Conservation (phyloP, 2,888 invertebrate species). For the Archips crataeganus region DNA sequence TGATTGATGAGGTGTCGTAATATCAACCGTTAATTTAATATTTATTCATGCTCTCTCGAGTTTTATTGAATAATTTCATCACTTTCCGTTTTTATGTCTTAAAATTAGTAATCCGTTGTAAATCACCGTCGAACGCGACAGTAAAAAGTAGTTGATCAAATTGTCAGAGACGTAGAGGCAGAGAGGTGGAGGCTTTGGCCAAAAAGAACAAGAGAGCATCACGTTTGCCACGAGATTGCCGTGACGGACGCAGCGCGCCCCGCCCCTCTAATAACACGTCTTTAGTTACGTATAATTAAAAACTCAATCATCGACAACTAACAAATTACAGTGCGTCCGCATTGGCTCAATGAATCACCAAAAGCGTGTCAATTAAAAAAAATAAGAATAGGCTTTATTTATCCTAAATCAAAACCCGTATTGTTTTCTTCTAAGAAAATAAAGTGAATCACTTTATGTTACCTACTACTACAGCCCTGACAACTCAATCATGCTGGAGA, state of each 20-base stretch:
- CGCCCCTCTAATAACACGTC: conserved; percentile 76
- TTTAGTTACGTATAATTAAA: conserved; percentile 83
- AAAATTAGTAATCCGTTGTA: conserved; percentile 56
- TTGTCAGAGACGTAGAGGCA: conserved; percentile 60
- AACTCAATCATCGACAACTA: conserved; percentile 81
- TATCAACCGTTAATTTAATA: conserved; percentile 72
- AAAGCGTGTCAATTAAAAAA: conserved; percentile 75
- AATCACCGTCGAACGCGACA: conserved; percentile 51
- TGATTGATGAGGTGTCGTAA: conserved; percentile 67
- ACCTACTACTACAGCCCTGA: conserved; percentile 75
- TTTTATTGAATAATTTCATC: conserved; percentile 48
- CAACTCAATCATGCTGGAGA: conserved; percentile 67
- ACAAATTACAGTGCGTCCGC: conserved; percentile 71
- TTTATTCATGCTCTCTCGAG: conserved; percentile 53
- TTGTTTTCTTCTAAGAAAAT: conserved; percentile 70
- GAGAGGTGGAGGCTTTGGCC: conserved; percentile 45
- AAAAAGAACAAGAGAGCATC: conserved; percentile 58
- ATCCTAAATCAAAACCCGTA: conserved; percentile 66
- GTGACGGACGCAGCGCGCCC: conserved; percentile 72
- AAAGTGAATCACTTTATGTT: conserved; percentile 62
- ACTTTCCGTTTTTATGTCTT: conserved; percentile 44
- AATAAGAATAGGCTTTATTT: conserved; percentile 66
- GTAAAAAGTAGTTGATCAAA: conserved; percentile 54
- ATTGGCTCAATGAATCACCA: conserved; percentile 72
- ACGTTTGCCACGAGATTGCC: conserved; percentile 63